These are phyloP conservation scores for Enteromius fasciolatus DNA, from an alignment of 2,797 vertebrate genomes.

Conservation along the genomic window DNA sequence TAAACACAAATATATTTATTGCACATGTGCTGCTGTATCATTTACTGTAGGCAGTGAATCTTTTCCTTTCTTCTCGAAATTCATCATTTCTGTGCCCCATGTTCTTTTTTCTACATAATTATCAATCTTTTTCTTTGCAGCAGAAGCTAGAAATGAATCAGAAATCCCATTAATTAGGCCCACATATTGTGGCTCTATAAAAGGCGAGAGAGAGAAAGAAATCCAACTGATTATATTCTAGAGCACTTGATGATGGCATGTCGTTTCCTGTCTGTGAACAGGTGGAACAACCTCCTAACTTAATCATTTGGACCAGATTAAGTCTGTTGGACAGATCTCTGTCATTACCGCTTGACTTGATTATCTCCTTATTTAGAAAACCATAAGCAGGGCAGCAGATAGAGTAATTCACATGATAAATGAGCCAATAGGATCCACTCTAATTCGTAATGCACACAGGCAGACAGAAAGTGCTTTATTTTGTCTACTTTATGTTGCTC, in stretches of 20 bases:
- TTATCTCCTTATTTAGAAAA: constrained; percentile 35
- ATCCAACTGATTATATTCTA: constrained; percentile 37
- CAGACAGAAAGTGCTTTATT: constrained; percentile 2
- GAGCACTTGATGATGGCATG: constrained; percentile 39
- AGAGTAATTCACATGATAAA: constrained; percentile 38
- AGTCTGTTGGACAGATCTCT: constrained; percentile 26
- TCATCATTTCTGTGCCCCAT: constrained; percentile 18
- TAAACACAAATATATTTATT: constrained; percentile 10
- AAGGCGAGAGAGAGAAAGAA: constrained; percentile 15
- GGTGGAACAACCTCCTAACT: constrained; percentile 15
- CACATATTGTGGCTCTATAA: constrained; percentile 35
- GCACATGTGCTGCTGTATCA: constrained; percentile 8
- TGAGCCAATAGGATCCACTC: not conserved
- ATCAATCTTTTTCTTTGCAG: constrained; percentile 39
- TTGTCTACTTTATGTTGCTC: constrained; percentile 1
- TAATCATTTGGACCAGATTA: constrained; percentile 42
- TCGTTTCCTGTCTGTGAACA: constrained; percentile 40
- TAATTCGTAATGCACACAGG: constrained; percentile 6
- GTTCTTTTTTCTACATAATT: constrained; percentile 45
- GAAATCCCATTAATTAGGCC: constrained; percentile 46
- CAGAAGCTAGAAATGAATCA: constrained; percentile 33
- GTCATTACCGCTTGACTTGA: constrained; percentile 32
- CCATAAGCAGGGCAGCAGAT: not conserved
- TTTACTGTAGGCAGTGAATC: constrained; percentile 2
- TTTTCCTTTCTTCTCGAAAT: constrained; percentile 18